Base-by-base conservation (phyloP, 1,140 invertebrate genomes). In the Condylostylus longicornis region DNA sequence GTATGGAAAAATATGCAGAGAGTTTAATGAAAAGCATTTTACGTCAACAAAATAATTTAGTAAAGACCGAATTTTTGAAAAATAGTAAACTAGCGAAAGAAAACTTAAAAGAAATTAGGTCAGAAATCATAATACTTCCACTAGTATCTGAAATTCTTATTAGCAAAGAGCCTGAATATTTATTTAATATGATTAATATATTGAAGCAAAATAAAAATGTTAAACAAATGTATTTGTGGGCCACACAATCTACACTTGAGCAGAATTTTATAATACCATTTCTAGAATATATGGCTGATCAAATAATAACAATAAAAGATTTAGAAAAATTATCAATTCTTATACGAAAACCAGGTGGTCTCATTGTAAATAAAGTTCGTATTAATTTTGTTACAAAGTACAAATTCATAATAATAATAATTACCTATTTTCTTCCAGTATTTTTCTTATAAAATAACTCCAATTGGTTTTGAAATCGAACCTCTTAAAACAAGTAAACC, bases 251-350 rank as follows among this genome's bases (percentile, higher is more conserved):
- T 4, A 35, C 50, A 20, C n/a, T 51, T 17, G 44, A 45, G 20
- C 45, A 59, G 3, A 38, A 40, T 6, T 54, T 51, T 33, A 41
- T 58, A 5, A 22, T 60, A 4, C 46, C 50, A 1, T 53, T 47
- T 5, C 54, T 49, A 29, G 54, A 60, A 23, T 53, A 60, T 33
- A 39, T 59, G 18, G 47, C 54, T 1, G 50, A 60, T 22, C 13
- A 56, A 14, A 44, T 56, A 9, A 28, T 59, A 0, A 46, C 47
- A 14, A 22, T 60, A 4, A 44, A 53, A 14, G 41, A 51, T 2
- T 33, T 40, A 4, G 41, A 43, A 1, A 40, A 41, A 3, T 17
- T 60, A 6, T 45, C 51, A 2, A 33, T 58, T 17, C 36, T 56
- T 7, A 43, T 47, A 2, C 46, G 53, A 17, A 54, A 51, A 22